Evolutionary conservation across 2,113 vertebrate species (phyloP), one percentile per base, ranked within the genome.

Genomic region (Xenopus tropicalis): DNA sequence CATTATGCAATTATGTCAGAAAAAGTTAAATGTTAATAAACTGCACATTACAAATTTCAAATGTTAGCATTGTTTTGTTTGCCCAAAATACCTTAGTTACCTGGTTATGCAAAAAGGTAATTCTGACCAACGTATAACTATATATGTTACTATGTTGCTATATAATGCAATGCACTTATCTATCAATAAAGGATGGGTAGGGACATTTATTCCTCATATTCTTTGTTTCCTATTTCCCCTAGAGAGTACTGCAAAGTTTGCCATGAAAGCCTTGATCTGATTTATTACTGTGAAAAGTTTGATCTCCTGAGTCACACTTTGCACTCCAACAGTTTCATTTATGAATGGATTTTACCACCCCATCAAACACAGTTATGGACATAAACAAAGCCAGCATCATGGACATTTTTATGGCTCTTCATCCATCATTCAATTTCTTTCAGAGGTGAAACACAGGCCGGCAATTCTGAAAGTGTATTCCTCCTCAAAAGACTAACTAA

Each of bases 381-480:
- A 72, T 66, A 72, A 72, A 72, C 71, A 72, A 72, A 58, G 62
- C 71, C 51, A 52, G 52, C 71, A 65, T 57, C 62, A 19, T 37
- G 9, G 71, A 72, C 71, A 66, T 56, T 66, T 72, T 72, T 66
- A 72, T 72, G 64, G 51, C 52, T 72, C 62, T 66, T 72, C 71
- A 72, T 72, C 71, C 71, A 72, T 72, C 71, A 58, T 72, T 72
- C 71, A 72, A 72, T 72, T 72, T 65, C 71, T 72, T 72, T 37
- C 52, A 57, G 71, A 72, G 71, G 71, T 72, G 71, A 72, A 72
- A 72, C 71, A 72, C 71, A 57, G 71, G 71, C 71, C 71, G 62
- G 20, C 71, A 72, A 72, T 66, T 66, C 71, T 42, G 13, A 46
- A 58, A 57, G 61, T 22, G 14, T 22, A 29, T 64, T 72, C 37